Evolutionary conservation across 1,140 invertebrate genomes (phyloP), one percentile per base, ranked within the genome.

Genomic region (Stegodyphus mimosarum): DNA sequence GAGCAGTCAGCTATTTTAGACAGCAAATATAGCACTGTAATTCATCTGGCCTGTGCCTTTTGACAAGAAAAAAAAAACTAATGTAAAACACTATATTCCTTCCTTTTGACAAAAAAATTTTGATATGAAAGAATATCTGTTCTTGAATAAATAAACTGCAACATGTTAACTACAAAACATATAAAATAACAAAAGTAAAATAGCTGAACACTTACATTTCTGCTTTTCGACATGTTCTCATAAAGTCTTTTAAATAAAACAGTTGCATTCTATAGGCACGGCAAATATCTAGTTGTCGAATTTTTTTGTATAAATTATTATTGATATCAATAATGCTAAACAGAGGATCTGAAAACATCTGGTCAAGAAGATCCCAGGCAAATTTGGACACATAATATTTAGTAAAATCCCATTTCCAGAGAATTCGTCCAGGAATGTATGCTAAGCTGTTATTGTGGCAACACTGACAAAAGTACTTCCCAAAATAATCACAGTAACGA

Each of bases 401-500:
- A 6, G 89, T 93, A 88, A 96, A 94, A 89, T 95, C 94, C 94
- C 94, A 95, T 88, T 94, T 93, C 83, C 93, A 92, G 13, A 96
- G 90, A 66, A 97, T 94, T 88, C 93, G 92, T 13, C 94, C 95
- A 18, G 96, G 96, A 88, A 97, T 95, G 74, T 94, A 90, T 6
- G 94, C 92, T 72, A 93, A 91, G 88, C 95, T 93, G 89, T 95
- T 95, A 10, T 92, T 94, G 90, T 97, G 96, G 89, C 96, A 97
- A 52, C 95, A 95, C 7, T 95, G 96, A 89, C 96, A 97, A 90
- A 97, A 96, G 90, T 95, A 96, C 88, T 95, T 94, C 15, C 95
- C 95, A 70, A 96, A 91, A 90, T 97, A 97, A 89, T 95, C 93
- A 90, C 96, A 97, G 89, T 95, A 96, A 9, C 95, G 92, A 90